Conservation (phyloP, 2,113 vertebrate species). For the Uria lomvia region DNA sequence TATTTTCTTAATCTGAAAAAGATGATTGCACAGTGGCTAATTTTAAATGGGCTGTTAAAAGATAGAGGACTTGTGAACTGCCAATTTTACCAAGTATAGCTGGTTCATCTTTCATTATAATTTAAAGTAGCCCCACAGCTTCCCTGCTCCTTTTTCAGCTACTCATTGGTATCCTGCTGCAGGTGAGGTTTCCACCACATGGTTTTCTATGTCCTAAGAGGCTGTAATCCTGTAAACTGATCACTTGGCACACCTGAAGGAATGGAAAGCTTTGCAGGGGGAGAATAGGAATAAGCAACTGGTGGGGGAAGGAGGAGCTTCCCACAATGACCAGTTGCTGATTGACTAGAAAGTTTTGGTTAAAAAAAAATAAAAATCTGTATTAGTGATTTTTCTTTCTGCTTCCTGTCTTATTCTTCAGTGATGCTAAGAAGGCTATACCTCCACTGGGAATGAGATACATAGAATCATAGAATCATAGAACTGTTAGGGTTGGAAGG, state of each 20-base stretch:
- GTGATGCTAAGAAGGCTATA: background rate
- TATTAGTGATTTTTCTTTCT: background rate
- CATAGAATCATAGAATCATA: no score
- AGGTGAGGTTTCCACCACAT: background rate
- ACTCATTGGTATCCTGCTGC: accelerated
- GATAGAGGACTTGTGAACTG: background rate
- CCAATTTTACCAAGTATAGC: background rate
- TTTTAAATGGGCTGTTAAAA: background rate
- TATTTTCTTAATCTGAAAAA: background rate
- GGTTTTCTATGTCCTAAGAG: background rate
- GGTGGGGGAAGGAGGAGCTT: background rate
- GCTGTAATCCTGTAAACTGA: background rate
- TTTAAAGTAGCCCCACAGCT: background rate
- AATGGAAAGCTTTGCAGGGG: background rate
- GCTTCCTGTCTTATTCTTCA: background rate
- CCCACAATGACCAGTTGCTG: background rate
- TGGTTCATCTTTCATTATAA: background rate
- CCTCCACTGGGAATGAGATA: background rate
- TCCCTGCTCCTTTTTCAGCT: background rate
- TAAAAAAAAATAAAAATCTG: background rate
- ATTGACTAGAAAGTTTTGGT: background rate
- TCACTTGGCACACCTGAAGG: background rate
- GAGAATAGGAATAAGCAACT: background rate
- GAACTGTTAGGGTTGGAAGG: no score
- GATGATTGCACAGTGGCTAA: background rate